phyloP scores from a whole-genome alignment of 2,888 invertebrate species.

The Seira musarum region DNA sequence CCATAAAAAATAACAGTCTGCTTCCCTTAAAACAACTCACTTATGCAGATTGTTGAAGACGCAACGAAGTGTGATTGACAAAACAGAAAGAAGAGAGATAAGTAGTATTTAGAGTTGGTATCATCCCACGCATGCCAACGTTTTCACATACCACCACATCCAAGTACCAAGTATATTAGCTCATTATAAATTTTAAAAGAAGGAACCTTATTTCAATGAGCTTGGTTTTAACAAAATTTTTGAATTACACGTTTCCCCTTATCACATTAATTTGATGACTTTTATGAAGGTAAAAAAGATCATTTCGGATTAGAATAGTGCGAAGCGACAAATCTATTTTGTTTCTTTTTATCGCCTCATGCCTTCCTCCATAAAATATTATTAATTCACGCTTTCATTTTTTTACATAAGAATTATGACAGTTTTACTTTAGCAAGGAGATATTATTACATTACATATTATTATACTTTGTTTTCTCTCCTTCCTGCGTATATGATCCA shows the following conservation, averaged over 20 bases:
- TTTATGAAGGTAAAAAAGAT: background rate
- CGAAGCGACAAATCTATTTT: background rate
- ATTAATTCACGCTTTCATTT: conserved; percentile 58
- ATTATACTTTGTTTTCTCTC: conserved; percentile 39
- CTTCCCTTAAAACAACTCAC: background rate
- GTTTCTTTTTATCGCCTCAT: conserved; percentile 33
- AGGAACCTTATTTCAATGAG: background rate
- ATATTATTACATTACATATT: conserved; percentile 25
- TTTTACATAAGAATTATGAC: conserved; percentile 48
- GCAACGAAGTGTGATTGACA: conserved; percentile 57
- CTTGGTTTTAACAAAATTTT: background rate
- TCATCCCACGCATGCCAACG: too few species aligned
- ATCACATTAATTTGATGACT: background rate
- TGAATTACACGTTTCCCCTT: background rate
- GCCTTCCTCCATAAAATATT: conserved; percentile 46
- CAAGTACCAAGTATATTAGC: background rate
- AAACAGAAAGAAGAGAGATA: conserved; percentile 19
- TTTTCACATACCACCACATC: background rate
- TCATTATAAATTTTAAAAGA: conserved; percentile 1
- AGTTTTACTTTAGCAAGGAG: conserved; percentile 3
- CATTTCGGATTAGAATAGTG: background rate
- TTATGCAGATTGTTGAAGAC: conserved; percentile 43
- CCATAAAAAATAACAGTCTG: conserved; percentile 23
- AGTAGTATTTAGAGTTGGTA: too few species aligned
- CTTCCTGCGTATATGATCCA: conserved; percentile 26